phyloP scores from a whole-genome alignment of 1,140 invertebrate genomes.

The Drosophila neocordata region DNA sequence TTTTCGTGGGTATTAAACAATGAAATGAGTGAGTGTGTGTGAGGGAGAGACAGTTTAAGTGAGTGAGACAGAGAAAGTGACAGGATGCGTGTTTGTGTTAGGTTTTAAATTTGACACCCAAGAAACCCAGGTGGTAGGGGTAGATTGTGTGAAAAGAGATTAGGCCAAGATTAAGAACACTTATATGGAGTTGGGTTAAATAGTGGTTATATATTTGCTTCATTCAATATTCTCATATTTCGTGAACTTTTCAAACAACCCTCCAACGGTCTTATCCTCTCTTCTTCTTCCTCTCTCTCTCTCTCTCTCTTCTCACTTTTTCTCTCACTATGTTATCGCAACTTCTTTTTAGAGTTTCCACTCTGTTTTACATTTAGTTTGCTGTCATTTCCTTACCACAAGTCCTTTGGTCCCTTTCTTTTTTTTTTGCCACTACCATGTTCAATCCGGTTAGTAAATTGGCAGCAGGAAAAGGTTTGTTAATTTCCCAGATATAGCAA shows the following conservation, averaged over 20 bases:
- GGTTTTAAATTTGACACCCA: constrained; percentile 6
- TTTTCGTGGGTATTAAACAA: constrained; percentile 6
- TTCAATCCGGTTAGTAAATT: constrained; percentile 3
- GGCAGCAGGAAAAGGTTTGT: constrained; percentile 33
- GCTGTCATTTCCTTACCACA: constrained; percentile 10
- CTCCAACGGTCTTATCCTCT: not conserved
- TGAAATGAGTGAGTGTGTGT: not conserved
- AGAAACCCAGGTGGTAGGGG: not conserved
- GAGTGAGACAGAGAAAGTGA: not conserved
- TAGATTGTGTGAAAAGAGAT: not conserved
- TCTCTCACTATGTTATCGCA: not conserved
- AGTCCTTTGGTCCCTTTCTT: not conserved
- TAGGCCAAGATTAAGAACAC: not conserved
- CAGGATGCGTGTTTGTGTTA: constrained; percentile 4
- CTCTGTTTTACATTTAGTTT: constrained; percentile 43
- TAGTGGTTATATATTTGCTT: not conserved
- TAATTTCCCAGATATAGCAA: constrained; percentile 54
- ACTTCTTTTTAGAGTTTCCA: constrained; percentile 32
- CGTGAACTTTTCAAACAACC: not conserved
- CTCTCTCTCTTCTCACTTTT: too few species aligned
- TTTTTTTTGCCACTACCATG: constrained; percentile 11
- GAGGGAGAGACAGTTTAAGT: not conserved
- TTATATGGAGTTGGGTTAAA: constrained; percentile 1
- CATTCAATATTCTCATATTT: not conserved
- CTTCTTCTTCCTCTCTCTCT: too few species aligned